These are phyloP conservation scores for Philereme transversata DNA, from an alignment of 2,888 invertebrate genomes.

Conservation along the genomic window DNA sequence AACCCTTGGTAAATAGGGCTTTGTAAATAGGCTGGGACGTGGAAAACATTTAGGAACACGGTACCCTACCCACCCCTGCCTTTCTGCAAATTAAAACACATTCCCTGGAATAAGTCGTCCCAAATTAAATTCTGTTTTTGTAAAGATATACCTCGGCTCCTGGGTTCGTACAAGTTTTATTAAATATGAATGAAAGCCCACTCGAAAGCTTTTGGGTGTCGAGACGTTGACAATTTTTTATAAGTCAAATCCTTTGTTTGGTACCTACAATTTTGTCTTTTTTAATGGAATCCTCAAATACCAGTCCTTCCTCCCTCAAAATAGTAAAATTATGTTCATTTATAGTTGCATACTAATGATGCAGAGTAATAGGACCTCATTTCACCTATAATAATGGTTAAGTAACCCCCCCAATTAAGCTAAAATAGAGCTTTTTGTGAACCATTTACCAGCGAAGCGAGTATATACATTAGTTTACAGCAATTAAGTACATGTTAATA, in stretches of 20 bases:
- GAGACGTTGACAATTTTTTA: too few species aligned
- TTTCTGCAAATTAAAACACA: conserved; percentile 70
- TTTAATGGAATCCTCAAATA: too few species aligned
- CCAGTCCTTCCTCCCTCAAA: too few species aligned
- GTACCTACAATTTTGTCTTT: too few species aligned
- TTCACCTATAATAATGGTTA: conserved; percentile 18
- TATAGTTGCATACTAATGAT: conserved; percentile 10
- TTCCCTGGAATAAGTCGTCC: conserved; percentile 34
- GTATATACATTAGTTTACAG: conserved; percentile 40
- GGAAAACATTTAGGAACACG: conserved; percentile 58
- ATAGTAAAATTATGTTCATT: neutral
- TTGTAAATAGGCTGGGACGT: conserved; percentile 75
- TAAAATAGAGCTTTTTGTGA: conserved; percentile 27
- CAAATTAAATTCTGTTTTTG: conserved; percentile 33
- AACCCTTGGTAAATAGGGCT: conserved; percentile 67
- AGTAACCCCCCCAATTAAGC: conserved; percentile 22
- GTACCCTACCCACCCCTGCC: conserved; percentile 63
- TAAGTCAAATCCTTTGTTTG: too few species aligned
- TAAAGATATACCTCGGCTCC: conserved; percentile 23
- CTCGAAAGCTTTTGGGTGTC: neutral
- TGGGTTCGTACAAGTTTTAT: conserved; percentile 21
- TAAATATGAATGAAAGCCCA: conserved; percentile 16
- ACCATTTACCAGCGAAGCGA: conserved; percentile 24
- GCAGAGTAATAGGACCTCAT: conserved; percentile 6
- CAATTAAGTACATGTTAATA: conserved; percentile 42